These are phyloP conservation scores for Calliopsis andreniformis DNA, from an alignment of 1,140 invertebrate species.

Conservation along the genomic window DNA sequence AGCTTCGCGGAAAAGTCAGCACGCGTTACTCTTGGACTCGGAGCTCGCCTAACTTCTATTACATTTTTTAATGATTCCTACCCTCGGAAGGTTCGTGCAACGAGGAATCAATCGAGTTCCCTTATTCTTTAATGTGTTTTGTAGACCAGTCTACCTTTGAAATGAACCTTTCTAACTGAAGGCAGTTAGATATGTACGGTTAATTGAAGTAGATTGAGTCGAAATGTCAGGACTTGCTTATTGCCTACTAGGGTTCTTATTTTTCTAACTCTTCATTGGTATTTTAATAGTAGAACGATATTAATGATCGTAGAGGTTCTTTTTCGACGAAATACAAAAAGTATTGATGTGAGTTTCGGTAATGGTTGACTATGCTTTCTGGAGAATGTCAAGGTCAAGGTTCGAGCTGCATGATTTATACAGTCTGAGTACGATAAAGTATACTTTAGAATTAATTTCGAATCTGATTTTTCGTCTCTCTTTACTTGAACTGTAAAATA, in stretches of 20 bases:
- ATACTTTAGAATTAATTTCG: constrained; percentile 41
- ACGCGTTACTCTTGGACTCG: neutral
- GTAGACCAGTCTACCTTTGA: too few relatives aligned
- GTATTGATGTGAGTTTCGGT: neutral
- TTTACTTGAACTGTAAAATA: constrained; percentile 7
- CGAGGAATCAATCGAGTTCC: neutral
- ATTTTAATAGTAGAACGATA: too few relatives aligned
- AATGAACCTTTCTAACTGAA: too few relatives aligned
- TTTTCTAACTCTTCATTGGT: too few relatives aligned
- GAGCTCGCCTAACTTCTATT: neutral
- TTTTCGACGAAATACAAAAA: neutral
- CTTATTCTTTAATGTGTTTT: neutral
- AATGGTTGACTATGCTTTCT: neutral
- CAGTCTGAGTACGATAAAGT: constrained; percentile 13
- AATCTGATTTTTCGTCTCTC: constrained; percentile 1
- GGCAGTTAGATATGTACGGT: too few relatives aligned
- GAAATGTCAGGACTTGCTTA: too few relatives aligned
- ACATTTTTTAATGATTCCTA: neutral
- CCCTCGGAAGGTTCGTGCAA: neutral
- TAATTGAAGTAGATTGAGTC: too few relatives aligned
- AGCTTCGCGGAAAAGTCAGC: constrained; percentile 8
- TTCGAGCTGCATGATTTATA: constrained; percentile 30
- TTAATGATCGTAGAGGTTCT: neutral
- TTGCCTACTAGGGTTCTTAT: too few relatives aligned
- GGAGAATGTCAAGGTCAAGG: constrained; percentile 36